Evolutionary conservation across 2,888 invertebrate genomes (phyloP).

Genomic region (Metacarcinus magister): DNA sequence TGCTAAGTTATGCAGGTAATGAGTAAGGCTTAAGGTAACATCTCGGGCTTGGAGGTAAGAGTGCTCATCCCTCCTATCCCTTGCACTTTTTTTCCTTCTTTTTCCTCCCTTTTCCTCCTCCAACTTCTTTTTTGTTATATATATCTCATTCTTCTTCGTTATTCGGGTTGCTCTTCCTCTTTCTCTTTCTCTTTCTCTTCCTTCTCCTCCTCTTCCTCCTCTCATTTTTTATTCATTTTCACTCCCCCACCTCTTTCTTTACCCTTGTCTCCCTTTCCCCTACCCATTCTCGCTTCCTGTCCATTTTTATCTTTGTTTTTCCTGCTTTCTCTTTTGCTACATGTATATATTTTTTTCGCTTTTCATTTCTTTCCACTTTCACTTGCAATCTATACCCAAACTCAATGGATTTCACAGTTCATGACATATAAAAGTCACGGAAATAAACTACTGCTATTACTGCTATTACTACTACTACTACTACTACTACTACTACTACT

Average conservation of each 20-base stretch:
- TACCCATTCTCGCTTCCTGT: too few species aligned
- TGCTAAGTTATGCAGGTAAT: background rate
- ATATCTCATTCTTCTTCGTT: background rate
- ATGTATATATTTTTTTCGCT: background rate
- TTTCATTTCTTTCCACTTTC: background rate
- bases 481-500: too few species aligned
- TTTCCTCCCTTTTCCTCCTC: background rate
- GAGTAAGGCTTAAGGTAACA: background rate
- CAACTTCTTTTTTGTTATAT: background rate
- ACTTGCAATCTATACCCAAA: background rate
- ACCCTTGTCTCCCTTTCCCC: background rate
- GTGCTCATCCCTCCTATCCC: background rate
- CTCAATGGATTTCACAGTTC: background rate
- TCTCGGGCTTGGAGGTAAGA: background rate
- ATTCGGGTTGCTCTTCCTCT: background rate
- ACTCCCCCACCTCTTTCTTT: background rate
- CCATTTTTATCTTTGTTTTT: background rate
- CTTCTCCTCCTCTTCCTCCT: background rate
- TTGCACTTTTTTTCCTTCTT: background rate
- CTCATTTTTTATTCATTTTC: background rate
- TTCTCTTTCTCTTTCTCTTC: background rate
- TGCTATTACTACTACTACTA: too few species aligned
- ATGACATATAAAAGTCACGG: background rate
- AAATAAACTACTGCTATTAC: background rate
- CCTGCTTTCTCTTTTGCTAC: background rate